Evolutionary conservation across 2,888 invertebrate genomes (phyloP), one percentile per base, ranked within the genome.

Genomic region (Galeruca laticollis): DNA sequence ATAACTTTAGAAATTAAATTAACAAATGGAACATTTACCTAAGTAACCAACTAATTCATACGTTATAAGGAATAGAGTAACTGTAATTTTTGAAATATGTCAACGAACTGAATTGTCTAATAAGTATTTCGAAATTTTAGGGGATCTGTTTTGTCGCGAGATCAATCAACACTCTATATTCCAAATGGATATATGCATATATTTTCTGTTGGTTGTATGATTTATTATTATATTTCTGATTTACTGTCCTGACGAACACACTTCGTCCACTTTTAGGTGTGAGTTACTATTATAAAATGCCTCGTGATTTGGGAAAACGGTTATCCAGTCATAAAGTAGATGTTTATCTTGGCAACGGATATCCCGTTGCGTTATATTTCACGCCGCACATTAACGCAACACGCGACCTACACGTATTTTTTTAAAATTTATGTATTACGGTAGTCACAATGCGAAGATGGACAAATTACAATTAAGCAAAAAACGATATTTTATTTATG

Each of bases 311-410:
- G 83, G 82, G 80, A 82, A 82, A 84, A 80, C 83, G 83, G 83
- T 84, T 84, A 83, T 82, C 81, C 83, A 83, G 80, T 83, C 83
- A 83, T 84, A 83, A 84, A 84, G 80, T 83, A 83, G 84, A 84
- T 84, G 79, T 80, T 82, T 83, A 84, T 84, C 84, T 83, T 81
- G 79, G 78, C 79, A 79, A 79, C 80, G 77, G 80, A 78, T 79
- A 80, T 80, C 81, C 80, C 81, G 75, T 79, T 68, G 79, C 81
- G 75, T 79, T 68, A 79, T 78, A 81, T 82, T 81, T 81, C 75
- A 77, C 80, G 76, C 81, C 73, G 62, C 56, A 62, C 66, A 70
- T 67, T 67, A 72, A 64, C 70, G 66, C 65, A 70, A 61, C 61
- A 63, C 56, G 40, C 65, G 10, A 40, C 15, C 40, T 13, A 43